Conservation (phyloP, 2,113 vertebrate species). For the Myotis lucifugus region DNA sequence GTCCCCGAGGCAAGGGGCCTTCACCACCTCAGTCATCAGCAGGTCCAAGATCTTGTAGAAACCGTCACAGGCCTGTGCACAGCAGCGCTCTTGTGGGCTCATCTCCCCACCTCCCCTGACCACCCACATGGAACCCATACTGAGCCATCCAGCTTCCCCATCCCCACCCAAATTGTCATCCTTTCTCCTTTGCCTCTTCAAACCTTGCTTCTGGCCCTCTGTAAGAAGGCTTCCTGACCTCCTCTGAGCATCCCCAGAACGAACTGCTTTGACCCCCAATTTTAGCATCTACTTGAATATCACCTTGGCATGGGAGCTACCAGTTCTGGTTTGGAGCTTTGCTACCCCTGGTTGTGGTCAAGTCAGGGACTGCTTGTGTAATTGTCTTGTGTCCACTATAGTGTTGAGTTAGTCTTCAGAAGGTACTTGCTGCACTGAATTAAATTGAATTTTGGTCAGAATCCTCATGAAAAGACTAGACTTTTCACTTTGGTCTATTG, state of each 20-base stretch:
- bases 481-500: background rate
- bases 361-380: no score
- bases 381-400: fast-evolving
- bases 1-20: background rate
- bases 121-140: fast-evolving
- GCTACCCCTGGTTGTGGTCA: background rate
- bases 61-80: background rate
- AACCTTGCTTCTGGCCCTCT: background rate
- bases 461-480: background rate
- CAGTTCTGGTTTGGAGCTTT: background rate
- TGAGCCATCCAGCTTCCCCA: background rate
- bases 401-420: background rate
- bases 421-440: background rate
- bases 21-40: background rate
- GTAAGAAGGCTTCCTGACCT: background rate
- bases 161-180: fast-evolving
- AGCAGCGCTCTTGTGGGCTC: background rate
- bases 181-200: background rate
- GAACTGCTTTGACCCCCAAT: fast-evolving
- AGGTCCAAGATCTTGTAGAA: background rate
- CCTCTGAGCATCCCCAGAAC: background rate
- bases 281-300: background rate
- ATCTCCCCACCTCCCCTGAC: no score
- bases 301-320: background rate
- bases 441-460: background rate